Evolutionary conservation across 2,888 invertebrate species (phyloP).

Genomic region (Trissolcus japonicus): DNA sequence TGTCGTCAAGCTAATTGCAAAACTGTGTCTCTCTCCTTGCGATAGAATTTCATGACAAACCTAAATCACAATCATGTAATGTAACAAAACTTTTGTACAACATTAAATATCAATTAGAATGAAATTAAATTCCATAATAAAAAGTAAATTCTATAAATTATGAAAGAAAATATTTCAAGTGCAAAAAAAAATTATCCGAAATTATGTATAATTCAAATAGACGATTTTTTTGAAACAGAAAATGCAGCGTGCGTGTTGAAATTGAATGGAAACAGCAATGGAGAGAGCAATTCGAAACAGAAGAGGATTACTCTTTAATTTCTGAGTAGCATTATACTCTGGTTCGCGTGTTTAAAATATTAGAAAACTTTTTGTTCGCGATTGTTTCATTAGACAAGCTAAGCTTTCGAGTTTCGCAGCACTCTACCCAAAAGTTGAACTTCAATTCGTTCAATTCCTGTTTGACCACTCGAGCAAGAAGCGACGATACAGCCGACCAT

Average conservation of each 20-base stretch:
- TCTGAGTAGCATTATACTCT: not conserved
- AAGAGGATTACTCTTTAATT: not conserved
- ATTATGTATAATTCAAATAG: no score
- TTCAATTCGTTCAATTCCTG: constrained; percentile 60
- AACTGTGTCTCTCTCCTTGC: constrained; percentile 12
- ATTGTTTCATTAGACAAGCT: constrained; percentile 45
- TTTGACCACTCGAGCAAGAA: constrained; percentile 58
- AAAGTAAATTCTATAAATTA: no score
- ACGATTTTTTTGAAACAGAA: no score
- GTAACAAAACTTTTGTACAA: constrained; percentile 5
- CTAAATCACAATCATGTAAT: constrained; percentile 5
- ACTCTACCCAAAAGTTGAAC: constrained; percentile 55
- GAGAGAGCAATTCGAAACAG: no score
- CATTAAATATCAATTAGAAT: constrained; percentile 31
- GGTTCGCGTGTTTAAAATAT: constrained; percentile 16
- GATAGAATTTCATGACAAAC: constrained; percentile 15
- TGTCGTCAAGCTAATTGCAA: constrained; percentile 16
- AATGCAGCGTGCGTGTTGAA: not conserved
- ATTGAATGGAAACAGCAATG: no score
- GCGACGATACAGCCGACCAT: constrained; percentile 51
- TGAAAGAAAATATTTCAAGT: no score
- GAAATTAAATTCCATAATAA: no score
- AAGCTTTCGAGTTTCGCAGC: constrained; percentile 34
- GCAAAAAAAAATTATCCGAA: no score
- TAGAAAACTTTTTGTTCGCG: constrained; percentile 13